These are phyloP conservation scores for Microtus richardsoni DNA, from an alignment of 2,113 vertebrate species.

Conservation along the genomic window DNA sequence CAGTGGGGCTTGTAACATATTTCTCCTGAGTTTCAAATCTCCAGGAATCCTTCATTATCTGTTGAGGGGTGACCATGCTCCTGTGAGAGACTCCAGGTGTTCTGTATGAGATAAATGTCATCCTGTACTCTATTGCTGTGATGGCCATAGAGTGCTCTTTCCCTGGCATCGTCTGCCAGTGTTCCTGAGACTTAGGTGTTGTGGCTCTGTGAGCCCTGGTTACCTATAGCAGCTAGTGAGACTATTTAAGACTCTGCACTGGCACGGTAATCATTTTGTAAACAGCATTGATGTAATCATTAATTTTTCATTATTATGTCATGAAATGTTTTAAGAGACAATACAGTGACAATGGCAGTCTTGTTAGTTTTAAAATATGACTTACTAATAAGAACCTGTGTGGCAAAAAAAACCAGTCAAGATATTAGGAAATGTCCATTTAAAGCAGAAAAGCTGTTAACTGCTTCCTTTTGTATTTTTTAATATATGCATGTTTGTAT, in stretches of 20 bases:
- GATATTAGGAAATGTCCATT: not conserved
- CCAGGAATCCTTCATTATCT: not conserved
- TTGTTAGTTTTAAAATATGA: not conserved
- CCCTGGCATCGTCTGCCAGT: not conserved
- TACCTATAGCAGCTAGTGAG: not conserved
- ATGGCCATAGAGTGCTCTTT: too few relatives aligned
- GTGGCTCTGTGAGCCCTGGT: not conserved
- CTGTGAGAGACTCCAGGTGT: not conserved
- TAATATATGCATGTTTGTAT: not conserved
- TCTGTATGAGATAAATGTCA: not conserved
- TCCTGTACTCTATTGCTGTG: not conserved
- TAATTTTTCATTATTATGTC: not conserved
- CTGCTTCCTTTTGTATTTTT: not conserved
- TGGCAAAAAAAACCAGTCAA: not conserved
- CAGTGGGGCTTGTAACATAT: not conserved
- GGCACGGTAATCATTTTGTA: not conserved
- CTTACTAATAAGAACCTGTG: not conserved
- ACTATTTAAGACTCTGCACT: not conserved
- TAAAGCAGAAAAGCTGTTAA: not conserved
- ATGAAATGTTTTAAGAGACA: not conserved
- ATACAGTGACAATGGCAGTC: not conserved
- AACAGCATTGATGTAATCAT: not conserved
- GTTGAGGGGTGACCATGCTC: not conserved
- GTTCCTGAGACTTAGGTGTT: not conserved
- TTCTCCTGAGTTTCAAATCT: not conserved